phyloP scores from a whole-genome alignment of 2,888 invertebrate species.

The Pseudoips prasinana region DNA sequence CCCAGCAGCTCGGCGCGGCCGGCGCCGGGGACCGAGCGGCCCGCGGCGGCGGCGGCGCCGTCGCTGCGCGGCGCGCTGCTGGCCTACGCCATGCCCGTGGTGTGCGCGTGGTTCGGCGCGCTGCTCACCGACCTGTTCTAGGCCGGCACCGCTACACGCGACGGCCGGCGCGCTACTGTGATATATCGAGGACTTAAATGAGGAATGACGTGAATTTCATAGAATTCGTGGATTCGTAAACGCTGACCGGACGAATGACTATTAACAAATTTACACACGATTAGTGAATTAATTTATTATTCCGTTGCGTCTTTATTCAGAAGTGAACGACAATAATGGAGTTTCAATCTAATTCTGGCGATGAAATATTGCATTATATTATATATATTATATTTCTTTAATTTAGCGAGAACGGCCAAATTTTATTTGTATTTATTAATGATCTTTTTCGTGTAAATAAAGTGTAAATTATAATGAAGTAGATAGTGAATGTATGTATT shows the following conservation, averaged over 20 bases:
- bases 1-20: slow-evolving; percentile 34
- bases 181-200: slow-evolving; percentile 37
- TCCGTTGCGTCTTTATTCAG: slow-evolving; percentile 30
- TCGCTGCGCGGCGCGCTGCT: slow-evolving; percentile 85
- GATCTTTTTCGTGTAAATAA: slow-evolving; percentile 68
- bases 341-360: slow-evolving; percentile 16
- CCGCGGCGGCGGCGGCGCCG: slow-evolving; percentile 29
- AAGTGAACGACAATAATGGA: slow-evolving; percentile 65
- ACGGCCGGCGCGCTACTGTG: slow-evolving; percentile 58
- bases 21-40: too few species aligned
- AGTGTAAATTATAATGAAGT: slow-evolving; percentile 68
- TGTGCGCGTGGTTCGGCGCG: slow-evolving; percentile 92
- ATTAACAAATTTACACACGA: slow-evolving; percentile 48
- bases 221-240: too few species aligned
- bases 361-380: slow-evolving; percentile 32
- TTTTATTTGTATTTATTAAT: slow-evolving; percentile 63
- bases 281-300: slow-evolving; percentile 53
- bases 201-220: slow-evolving; percentile 4
- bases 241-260: slow-evolving; percentile 34
- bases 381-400: slow-evolving; percentile 27
- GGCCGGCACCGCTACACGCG: slow-evolving; percentile 53
- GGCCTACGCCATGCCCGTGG: slow-evolving; percentile 90
- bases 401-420: slow-evolving; percentile 57
- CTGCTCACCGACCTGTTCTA: slow-evolving; percentile 87
- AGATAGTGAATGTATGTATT: slow-evolving; percentile 71